Conservation (phyloP, 2,797 vertebrate genomes). For the Crypturellus tataupa region DNA sequence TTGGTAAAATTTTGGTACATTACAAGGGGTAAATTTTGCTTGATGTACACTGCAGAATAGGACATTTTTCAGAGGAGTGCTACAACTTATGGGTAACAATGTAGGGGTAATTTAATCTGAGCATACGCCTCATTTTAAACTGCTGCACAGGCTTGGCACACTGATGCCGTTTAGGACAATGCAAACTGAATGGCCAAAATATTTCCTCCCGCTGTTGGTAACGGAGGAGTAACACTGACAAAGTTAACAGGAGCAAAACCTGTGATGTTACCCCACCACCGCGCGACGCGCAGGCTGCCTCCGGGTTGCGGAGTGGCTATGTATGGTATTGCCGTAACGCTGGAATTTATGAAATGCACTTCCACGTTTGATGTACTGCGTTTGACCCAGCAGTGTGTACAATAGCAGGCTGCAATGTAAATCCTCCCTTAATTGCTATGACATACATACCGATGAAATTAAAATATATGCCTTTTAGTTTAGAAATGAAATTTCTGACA, state of each 20-base stretch:
- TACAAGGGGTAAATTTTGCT: background rate
- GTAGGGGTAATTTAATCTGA: background rate
- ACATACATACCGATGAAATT: slow-evolving; percentile 66
- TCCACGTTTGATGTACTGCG: slow-evolving; percentile 64
- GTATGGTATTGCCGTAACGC: slow-evolving; percentile 45
- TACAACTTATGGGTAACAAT: background rate
- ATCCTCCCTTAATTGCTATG: slow-evolving; percentile 71
- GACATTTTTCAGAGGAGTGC: background rate
- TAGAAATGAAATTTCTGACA: slow-evolving; percentile 54
- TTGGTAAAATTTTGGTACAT: background rate
- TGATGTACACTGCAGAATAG: slow-evolving; percentile 3
- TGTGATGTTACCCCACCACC: background rate
- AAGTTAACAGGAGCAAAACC: slow-evolving; percentile 27
- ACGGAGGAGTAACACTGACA: background rate
- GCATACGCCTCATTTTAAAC: background rate
- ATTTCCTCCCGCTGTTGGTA: slow-evolving; percentile 13
- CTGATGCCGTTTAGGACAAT: slow-evolving; percentile 21
- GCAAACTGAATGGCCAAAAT: background rate
- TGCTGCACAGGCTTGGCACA: background rate
- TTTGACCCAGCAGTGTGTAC: slow-evolving; percentile 67
- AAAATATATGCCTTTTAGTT: slow-evolving; percentile 57
- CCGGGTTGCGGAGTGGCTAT: slow-evolving; percentile 4
- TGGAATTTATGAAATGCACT: slow-evolving; percentile 65
- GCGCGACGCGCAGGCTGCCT: background rate
- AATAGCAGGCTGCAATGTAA: slow-evolving; percentile 57